Evolutionary conservation across 2,797 vertebrate species (phyloP).

Genomic region (Tolypeutes matacus): DNA sequence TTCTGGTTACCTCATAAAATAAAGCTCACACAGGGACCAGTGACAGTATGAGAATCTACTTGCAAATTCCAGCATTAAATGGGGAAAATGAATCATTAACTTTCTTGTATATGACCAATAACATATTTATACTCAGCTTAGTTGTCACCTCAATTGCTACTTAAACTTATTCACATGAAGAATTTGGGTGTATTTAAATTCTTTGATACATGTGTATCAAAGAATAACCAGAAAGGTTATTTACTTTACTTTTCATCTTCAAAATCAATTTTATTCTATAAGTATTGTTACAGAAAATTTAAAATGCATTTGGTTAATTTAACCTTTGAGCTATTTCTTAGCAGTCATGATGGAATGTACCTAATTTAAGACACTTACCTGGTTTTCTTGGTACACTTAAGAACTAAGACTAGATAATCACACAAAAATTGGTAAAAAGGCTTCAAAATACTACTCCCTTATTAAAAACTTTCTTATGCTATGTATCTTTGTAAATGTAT

Average conservation of each 20-base stretch:
- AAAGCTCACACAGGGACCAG: neutral
- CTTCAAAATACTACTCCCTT: neutral
- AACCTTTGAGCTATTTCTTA: neutral
- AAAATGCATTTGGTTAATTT: constrained; percentile 18
- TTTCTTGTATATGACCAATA: neutral
- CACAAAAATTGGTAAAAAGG: neutral
- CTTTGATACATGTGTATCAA: neutral
- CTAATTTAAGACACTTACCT: constrained; percentile 38
- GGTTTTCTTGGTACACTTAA: constrained; percentile 42
- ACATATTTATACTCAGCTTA: neutral
- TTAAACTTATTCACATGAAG: neutral
- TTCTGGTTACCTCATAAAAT: neutral
- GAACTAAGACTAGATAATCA: neutral
- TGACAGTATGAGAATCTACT: neutral
- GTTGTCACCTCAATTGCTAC: neutral
- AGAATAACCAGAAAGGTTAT: neutral
- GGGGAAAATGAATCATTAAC: neutral
- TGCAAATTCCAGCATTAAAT: neutral
- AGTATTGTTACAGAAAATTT: neutral
- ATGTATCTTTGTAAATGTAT: neutral
- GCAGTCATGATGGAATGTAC: neutral
- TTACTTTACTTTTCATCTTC: constrained; percentile 16
- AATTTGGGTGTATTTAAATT: neutral
- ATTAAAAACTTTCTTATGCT: neutral
- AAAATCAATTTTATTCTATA: neutral